Conservation (phyloP, 2,113 vertebrate species). For the Misgurnus anguillicaudatus region DNA sequence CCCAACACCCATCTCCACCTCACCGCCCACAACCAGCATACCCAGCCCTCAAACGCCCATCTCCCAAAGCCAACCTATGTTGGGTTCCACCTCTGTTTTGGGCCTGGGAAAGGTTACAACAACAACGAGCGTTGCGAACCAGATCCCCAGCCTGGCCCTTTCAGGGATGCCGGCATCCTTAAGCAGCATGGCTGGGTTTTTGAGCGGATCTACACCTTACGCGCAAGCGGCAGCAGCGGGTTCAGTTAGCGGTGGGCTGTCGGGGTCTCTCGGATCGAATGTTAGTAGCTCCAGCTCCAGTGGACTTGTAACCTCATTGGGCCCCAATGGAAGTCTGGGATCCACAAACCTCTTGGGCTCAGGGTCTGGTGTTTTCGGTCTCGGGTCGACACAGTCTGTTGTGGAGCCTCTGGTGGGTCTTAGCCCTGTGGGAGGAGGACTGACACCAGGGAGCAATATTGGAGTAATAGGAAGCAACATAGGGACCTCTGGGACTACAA, state of each 20-base stretch:
- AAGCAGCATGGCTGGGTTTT: constrained; percentile 61
- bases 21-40: constrained; percentile 62
- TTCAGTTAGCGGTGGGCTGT: constrained; percentile 53
- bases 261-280: constrained; percentile 49
- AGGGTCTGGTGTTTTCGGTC: constrained; percentile 58
- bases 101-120: constrained; percentile 58
- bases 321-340: constrained; percentile 60
- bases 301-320: constrained; percentile 50
- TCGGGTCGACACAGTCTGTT: constrained; percentile 57
- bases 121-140: constrained; percentile 49
- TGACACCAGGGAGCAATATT: constrained; percentile 60
- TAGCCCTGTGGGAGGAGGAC: constrained; percentile 55
- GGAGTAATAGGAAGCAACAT: constrained; percentile 71
- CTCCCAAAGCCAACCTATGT: constrained; percentile 52
- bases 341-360: constrained; percentile 62
- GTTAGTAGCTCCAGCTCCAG: constrained; percentile 50
- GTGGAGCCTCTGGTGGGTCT: constrained; percentile 60
- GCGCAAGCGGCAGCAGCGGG: constrained; percentile 79
- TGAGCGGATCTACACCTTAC: constrained; percentile 78
- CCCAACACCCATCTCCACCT: constrained; percentile 48
- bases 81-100: constrained; percentile 61
- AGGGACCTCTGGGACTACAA: constrained; percentile 59
- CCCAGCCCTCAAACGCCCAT: constrained; percentile 55
- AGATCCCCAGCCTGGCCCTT: constrained; percentile 66
- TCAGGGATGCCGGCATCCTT: constrained; percentile 74